Conservation (phyloP, 2,113 vertebrate species). For the Theropithecus gelada region DNA sequence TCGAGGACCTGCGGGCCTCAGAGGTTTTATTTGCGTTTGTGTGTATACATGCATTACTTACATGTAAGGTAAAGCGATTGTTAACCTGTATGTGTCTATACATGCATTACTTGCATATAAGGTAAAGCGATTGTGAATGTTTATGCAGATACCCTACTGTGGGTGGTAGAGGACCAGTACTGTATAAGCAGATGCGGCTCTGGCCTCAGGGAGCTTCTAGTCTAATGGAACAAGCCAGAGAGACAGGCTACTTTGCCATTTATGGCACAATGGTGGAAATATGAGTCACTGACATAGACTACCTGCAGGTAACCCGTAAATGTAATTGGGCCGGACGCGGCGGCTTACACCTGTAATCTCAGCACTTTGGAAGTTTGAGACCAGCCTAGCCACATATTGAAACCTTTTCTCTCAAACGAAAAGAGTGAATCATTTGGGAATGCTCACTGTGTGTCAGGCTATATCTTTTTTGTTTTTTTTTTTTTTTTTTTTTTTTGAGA, state of each 20-base stretch:
- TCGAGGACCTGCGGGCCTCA: fast-evolving
- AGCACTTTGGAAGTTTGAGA: too few relatives aligned
- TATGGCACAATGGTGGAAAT: fast-evolving
- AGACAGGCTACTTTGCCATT: fast-evolving
- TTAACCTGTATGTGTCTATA: fast-evolving
- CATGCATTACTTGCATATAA: fast-evolving
- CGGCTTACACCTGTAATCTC: too few relatives aligned
- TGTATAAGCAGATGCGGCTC: too few relatives aligned
- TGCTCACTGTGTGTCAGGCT: too few relatives aligned
- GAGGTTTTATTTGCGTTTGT: fast-evolving
- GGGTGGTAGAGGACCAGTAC: not conserved
- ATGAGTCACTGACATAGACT: fast-evolving
- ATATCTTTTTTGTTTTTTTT: not conserved
- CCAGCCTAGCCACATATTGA: too few relatives aligned
- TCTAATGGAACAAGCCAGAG: not conserved
- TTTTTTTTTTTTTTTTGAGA: too few relatives aligned
- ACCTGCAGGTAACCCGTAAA: fast-evolving
- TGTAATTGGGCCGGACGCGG: fast-evolving
- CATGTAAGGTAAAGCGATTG: fast-evolving
- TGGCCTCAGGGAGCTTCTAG: not conserved
- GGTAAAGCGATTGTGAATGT: fast-evolving
- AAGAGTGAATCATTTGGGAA: not conserved
- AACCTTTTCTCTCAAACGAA: too few relatives aligned
- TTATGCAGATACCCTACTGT: fast-evolving
- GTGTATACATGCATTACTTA: fast-evolving